These are phyloP conservation scores for Sitodiplosis mosellana DNA, from an alignment of 1,140 invertebrate genomes.

Conservation along the genomic window DNA sequence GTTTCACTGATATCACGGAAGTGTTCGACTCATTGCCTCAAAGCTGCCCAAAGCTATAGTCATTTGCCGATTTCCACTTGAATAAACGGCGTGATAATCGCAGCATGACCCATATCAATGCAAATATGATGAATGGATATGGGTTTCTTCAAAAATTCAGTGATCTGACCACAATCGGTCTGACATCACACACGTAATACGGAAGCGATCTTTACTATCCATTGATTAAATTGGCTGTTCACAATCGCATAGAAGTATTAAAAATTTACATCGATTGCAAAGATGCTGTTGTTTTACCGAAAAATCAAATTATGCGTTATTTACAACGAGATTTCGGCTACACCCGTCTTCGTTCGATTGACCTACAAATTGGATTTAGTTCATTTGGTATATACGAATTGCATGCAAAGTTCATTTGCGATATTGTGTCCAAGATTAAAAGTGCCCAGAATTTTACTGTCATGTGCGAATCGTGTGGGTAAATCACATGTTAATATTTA, in stretches of 20 bases:
- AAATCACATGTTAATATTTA: no score
- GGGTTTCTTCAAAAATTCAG: not conserved
- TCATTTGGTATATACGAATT: not conserved
- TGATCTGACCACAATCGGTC: not conserved
- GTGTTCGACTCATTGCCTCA: not conserved
- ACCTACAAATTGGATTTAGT: not conserved
- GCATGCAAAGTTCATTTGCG: not conserved
- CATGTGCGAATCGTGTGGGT: no score
- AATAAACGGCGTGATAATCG: not conserved
- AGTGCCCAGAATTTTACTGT: not conserved
- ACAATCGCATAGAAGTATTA: not conserved
- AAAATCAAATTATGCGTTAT: not conserved
- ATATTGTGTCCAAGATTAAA: not conserved
- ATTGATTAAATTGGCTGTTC: not conserved
- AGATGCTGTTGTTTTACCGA: not conserved
- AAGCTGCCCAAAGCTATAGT: not conserved
- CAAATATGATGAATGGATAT: not conserved
- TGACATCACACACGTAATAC: not conserved
- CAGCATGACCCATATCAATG: not conserved
- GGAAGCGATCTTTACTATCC: not conserved
- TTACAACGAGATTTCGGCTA: not conserved
- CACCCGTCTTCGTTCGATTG: not conserved
- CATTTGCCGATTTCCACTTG: not conserved
- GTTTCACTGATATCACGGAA: not conserved
- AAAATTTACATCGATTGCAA: not conserved